Percentiles rank a stretch among this genome's conserved stretches.
Conservation (phyloP, 1,140 invertebrate species). For the Seison nebaliae region DNA sequence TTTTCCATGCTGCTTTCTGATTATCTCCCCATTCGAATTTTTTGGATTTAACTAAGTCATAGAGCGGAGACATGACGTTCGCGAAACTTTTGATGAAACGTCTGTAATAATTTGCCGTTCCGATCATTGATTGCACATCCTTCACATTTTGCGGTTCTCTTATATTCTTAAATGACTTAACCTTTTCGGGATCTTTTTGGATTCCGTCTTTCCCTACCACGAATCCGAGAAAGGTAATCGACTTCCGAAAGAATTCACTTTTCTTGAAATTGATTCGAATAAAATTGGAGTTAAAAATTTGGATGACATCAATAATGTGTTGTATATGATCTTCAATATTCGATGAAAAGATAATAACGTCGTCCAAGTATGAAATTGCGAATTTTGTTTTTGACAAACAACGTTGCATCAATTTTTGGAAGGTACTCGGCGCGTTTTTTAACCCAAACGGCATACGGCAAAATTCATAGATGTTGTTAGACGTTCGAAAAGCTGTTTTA, state of each 20-base stretch:
- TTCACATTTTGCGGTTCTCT: conserved; percentile 4
- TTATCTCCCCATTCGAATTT: conserved; percentile 13
- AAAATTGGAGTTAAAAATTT: too few relatives aligned
- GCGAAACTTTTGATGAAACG: conserved; percentile 23
- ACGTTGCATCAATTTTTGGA: too few relatives aligned
- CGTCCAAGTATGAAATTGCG: too few relatives aligned
- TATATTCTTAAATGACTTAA: not conserved
- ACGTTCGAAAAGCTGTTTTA: too few relatives aligned
- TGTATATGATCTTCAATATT: not conserved
- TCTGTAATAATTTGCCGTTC: conserved; percentile 24
- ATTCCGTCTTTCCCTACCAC: conserved; percentile 1
- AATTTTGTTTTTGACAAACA: too few relatives aligned
- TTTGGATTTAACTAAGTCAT: conserved; percentile 14
- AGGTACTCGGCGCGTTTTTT: too few relatives aligned
- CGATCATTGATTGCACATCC: conserved; percentile 12
- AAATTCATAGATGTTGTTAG: too few relatives aligned
- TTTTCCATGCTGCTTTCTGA: conserved; percentile 14
- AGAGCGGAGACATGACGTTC: conserved; percentile 19
- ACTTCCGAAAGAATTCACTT: too few relatives aligned
- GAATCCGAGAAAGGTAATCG: not conserved
- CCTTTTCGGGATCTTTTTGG: conserved; percentile 3
- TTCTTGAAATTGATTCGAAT: too few relatives aligned
- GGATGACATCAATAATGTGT: too few relatives aligned
- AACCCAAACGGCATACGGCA: too few relatives aligned
- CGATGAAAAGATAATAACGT: not conserved